Base-by-base conservation (phyloP, 2,888 invertebrate genomes). In the Mesoligia furuncula region DNA sequence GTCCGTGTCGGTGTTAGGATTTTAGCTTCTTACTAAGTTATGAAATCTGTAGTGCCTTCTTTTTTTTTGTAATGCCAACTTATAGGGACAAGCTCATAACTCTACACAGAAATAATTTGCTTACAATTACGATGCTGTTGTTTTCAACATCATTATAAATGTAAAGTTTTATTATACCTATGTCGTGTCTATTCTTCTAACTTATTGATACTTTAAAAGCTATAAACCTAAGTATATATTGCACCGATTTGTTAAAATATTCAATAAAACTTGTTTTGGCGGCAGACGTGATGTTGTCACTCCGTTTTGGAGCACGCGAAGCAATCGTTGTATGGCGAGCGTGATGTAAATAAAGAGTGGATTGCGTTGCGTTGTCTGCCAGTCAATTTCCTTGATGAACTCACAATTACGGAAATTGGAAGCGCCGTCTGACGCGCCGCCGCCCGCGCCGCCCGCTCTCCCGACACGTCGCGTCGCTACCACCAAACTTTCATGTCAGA, bases 331-430 rank as follows among this genome's bases (percentile, higher is more conserved):
- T 89, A 90, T 88, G 85, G 87, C 81, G 87, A 86, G 89, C 91
- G 89, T 91, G 90, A 91, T 92, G 91, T 92, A 92, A 93, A 92
- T 93, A 93, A 92, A 91, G 91, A 93, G 90, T 92, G 90, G 90
- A 92, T 93, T 92, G 92, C 92, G 90, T 92, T 91, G 91, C 92
- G 92, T 92, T 93, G 93, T 93, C 94, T 94, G 92, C 92, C 91
- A 94, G 93, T 94, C 95, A 95, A 95, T 95, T 96, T 95, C 95
- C 94, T 95, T 95, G 95, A 96, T 95, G 95, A 95, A 95, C 92
- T 95, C 93, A 95, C 95, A 95, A 95, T 96, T 95, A 95, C 94
- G 95, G 95, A 96, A 95, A 96, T 96, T 95, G 94, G 92, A 93
- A 93, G 91, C 89, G 93, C 90, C 86, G 82, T 81, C 89, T 77